Evolutionary conservation across 2,113 vertebrate genomes (phyloP).

Genomic region (Peromyscus californicus): DNA sequence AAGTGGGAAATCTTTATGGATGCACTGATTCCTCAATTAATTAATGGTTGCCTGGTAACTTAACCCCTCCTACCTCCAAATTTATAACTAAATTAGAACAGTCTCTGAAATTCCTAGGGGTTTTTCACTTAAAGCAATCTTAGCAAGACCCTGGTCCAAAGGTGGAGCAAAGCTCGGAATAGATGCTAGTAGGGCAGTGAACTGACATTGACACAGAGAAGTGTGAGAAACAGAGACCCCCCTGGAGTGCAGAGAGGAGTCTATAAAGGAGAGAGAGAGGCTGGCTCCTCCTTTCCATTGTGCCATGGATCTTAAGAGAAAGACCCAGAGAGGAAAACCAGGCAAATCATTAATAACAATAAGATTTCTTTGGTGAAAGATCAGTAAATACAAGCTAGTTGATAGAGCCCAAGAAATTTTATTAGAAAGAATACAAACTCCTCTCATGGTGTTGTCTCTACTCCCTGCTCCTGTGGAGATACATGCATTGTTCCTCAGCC

Average conservation of each 20-base stretch:
- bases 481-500: no score
- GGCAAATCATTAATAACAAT: background rate
- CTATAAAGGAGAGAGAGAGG: background rate
- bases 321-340: background rate
- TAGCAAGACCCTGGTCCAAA: background rate
- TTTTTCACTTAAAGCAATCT: background rate
- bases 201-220: no score
- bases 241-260: background rate
- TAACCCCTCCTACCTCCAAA: background rate
- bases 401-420: background rate
- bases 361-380: background rate
- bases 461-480: background rate
- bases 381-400: background rate
- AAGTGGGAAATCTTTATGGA: background rate
- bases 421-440: background rate
- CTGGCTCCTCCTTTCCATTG: background rate
- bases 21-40: background rate
- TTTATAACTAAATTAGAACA: background rate
- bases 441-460: background rate
- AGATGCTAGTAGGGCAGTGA: background rate
- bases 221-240: background rate
- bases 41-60: background rate
- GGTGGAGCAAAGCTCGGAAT: background rate
- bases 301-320: background rate
- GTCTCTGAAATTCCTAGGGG: accelerated